These are phyloP conservation scores for Acrossocheilus wenchowensis DNA, from an alignment of 2,797 vertebrate species.

Conservation along the genomic window DNA sequence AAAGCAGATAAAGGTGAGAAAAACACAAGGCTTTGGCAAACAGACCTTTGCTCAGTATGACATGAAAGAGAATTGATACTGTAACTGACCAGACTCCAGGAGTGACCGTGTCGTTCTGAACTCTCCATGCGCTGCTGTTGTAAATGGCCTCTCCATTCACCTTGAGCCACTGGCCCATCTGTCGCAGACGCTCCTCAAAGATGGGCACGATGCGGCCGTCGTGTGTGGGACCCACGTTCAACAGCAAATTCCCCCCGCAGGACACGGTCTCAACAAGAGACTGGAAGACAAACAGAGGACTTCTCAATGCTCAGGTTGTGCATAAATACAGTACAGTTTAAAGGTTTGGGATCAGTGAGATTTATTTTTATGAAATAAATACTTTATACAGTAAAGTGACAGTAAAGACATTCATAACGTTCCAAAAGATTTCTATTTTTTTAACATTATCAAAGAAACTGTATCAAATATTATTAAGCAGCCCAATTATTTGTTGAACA, in stretches of 20 bases:
- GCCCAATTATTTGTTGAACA: not conserved
- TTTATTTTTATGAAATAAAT: not conserved
- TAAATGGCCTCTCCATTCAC: conserved; percentile 93
- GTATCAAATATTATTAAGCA: not conserved
- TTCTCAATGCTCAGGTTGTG: not conserved
- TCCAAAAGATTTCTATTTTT: not conserved
- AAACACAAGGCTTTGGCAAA: not conserved
- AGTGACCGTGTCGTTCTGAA: conserved; percentile 85
- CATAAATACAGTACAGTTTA: not conserved
- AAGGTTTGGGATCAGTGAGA: not conserved
- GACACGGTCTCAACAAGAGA: conserved; percentile 90
- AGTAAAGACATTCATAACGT: not conserved
- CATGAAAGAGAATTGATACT: not conserved
- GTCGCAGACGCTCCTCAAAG: conserved; percentile 91
- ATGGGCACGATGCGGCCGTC: conserved; percentile 88
- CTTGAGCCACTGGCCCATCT: conserved; percentile 91
- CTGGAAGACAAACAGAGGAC: conserved; percentile 70
- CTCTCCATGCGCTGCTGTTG: conserved; percentile 85
- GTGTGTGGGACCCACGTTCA: conserved; percentile 92
- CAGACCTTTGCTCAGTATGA: not conserved
- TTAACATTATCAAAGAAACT: not conserved
- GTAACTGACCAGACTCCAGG: conserved; percentile 84
- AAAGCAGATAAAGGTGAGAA: not conserved
- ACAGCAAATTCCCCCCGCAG: conserved; percentile 92
- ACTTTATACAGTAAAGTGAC: not conserved